Conservation (phyloP, 2,888 invertebrate genomes). For the Pseudanteris insignis region DNA sequence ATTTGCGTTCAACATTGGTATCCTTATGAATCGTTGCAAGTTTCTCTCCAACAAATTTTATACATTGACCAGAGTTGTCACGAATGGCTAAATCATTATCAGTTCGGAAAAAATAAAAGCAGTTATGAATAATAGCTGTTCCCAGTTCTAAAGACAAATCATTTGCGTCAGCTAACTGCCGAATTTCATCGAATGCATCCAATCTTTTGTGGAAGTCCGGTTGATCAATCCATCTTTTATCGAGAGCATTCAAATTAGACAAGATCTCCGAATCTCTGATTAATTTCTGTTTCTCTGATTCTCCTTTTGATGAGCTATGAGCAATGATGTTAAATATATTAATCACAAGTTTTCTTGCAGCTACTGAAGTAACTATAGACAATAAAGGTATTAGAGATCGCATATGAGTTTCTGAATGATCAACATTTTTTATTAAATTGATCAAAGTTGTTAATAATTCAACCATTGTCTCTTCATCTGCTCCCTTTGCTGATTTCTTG, state of each 20-base stretch:
- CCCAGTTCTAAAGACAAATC: conserved; percentile 71
- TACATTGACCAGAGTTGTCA: conserved; percentile 76
- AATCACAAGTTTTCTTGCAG: conserved; percentile 76
- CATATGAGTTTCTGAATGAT: conserved; percentile 74
- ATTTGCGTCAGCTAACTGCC: conserved; percentile 68
- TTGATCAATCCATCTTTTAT: conserved; percentile 89
- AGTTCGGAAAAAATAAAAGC: conserved; percentile 79
- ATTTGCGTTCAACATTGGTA: conserved; percentile 70
- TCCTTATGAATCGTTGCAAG: conserved; percentile 71
- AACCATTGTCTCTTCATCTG: conserved; percentile 75
- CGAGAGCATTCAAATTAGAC: conserved; percentile 84
- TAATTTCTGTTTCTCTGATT: conserved; percentile 56
- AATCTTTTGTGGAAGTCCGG: conserved; percentile 88
- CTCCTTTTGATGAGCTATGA: conserved; percentile 62
- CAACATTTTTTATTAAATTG: conserved; percentile 78
- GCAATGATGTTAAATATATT: conserved; percentile 73
- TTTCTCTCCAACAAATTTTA: conserved; percentile 76
- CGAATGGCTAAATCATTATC: conserved; percentile 86
- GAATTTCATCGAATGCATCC: conserved; percentile 78
- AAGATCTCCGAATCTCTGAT: conserved; percentile 70
- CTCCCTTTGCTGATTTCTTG: conserved; percentile 71
- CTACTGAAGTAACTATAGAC: conserved; percentile 73
- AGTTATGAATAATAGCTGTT: conserved; percentile 82
- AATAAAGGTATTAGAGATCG: conserved; percentile 78
- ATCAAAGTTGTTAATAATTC: conserved; percentile 77